Conservation (phyloP, 1,140 invertebrate species). For the Zelostemma sp. region DNA sequence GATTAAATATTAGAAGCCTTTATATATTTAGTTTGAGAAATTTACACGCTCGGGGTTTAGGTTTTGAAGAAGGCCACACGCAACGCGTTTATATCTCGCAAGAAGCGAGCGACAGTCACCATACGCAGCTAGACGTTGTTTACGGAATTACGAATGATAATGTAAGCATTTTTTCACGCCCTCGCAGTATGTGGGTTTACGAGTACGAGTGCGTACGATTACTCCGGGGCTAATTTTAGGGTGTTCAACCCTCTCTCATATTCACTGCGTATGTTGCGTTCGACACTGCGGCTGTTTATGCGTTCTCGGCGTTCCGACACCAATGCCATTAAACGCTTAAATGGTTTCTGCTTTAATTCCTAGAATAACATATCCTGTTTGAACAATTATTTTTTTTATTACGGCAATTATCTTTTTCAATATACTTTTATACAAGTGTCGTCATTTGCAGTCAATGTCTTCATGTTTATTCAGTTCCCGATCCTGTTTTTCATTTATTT, state of each 20-base stretch:
- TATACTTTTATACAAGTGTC: no score
- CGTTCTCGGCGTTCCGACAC: constrained; percentile 45
- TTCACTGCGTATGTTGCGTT: constrained; percentile 34
- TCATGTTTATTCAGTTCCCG: no score
- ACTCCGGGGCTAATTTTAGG: constrained; percentile 68
- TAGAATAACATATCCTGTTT: constrained; percentile 3
- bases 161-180: constrained; percentile 70
- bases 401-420: not conserved
- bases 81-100: constrained; percentile 42
- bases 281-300: constrained; percentile 55
- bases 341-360: constrained; percentile 14
- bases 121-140: constrained; percentile 51
- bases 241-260: constrained; percentile 61
- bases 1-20: no score
- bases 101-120: constrained; percentile 27
- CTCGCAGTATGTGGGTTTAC: constrained; percentile 54
- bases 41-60: no score
- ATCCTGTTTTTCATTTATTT: no score
- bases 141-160: constrained; percentile 71
- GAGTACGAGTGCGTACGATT: constrained; percentile 37
- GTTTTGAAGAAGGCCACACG: constrained; percentile 57
- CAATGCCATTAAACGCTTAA: constrained; percentile 42
- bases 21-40: no score
- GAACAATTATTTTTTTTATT: not conserved
- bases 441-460: no score